Base-by-base conservation (phyloP, 2,113 vertebrate genomes). In the Gambusia affinis region DNA sequence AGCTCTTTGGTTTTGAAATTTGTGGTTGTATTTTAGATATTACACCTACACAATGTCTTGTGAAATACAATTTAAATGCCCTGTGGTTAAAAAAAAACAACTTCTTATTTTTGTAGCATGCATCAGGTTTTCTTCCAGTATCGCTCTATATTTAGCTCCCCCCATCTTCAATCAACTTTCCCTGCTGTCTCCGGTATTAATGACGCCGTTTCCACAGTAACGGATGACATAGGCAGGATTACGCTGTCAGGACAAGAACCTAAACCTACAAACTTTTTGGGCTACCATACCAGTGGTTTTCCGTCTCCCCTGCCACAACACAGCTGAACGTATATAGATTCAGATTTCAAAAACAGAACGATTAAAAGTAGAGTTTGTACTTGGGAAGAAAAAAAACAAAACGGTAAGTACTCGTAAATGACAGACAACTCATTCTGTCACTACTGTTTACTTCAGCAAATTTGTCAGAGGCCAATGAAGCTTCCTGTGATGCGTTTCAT, bases 401-500 rank as follows among this genome's bases (percentile, higher is more conserved):
- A 2, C 8, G 10, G n/a, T n/a, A n/a, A 57, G 24, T 57, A 57
- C n/a, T n/a, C 10, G 24, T 24, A 24, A 57, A 57, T 11, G 51
- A 57, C 10, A 57, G 51, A 57, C 51, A 57, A 57, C 8, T 24
- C 22, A 37, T 37, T 37, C 10, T 37, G 35, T 37, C 35, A 57
- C 22, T 57, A n/a, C 24, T 57, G 51, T 57, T 57, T n/a, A 57
- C 66, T 60, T 83, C 68, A 68, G 85, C 74, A 72, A 42, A 72
- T 80, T 74, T 79, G 79, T 70, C 75, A 76, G 82, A 61, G 51
- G 73, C 31, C 78, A 72, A 78, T 72, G 39, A 73, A 73, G 68
- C 24, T 67, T n/a, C 60, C 71, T 76, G 75, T 67, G 72, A 75
- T 74, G 51, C 10, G 24, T 57, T 57, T 57, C 24, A 10, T 81